Conservation (phyloP, 2,888 invertebrate species). For the Pristionchus maxplancki region DNA sequence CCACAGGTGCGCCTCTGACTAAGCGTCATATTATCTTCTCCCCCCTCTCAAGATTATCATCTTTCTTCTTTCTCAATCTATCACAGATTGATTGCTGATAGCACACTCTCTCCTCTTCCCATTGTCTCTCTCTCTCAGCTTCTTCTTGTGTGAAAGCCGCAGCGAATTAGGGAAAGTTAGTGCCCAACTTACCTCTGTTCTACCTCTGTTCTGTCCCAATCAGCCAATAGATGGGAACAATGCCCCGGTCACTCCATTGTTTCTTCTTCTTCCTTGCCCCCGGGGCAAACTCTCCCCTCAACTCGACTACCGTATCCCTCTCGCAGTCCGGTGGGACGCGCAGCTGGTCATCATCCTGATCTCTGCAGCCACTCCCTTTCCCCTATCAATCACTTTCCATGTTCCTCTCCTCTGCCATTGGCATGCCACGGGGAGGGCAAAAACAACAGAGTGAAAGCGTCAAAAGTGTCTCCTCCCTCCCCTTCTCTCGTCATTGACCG, state of each 20-base stretch:
- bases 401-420: constrained; percentile 24
- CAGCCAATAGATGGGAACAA: constrained; percentile 30
- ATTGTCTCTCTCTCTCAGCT: background rate
- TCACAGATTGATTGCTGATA: constrained; percentile 20
- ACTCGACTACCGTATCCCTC: constrained; percentile 34
- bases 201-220: background rate
- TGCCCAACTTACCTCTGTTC: background rate
- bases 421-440: constrained; percentile 5
- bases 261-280: constrained; percentile 14
- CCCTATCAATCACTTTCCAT: constrained; percentile 15
- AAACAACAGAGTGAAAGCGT: constrained; percentile 11
- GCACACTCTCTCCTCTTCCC: background rate
- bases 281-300: background rate
- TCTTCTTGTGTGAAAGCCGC: background rate
- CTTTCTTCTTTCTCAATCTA: constrained; percentile 18
- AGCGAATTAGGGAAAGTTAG: background rate
- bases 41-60: background rate
- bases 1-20: background rate
- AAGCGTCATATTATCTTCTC: constrained; percentile 26
- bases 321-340: background rate
- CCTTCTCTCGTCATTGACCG: constrained; percentile 33
- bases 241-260: constrained; percentile 44
- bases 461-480: background rate
- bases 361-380: background rate
- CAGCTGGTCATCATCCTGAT: constrained; percentile 20